Conservation (phyloP, 2,888 invertebrate genomes). For the Drosophila putrida region DNA sequence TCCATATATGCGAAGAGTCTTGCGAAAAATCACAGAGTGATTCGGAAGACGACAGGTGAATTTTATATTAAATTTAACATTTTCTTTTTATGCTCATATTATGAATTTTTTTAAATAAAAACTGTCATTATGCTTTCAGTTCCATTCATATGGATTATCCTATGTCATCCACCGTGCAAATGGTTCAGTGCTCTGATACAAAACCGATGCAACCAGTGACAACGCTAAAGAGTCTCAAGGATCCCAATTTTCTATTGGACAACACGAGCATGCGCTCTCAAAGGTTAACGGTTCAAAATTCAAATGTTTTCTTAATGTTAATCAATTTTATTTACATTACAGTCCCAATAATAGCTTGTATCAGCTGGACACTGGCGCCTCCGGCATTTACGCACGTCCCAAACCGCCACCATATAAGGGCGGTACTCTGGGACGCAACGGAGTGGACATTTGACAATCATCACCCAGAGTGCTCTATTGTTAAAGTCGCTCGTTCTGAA, state of each 20-base stretch:
- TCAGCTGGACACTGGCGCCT: slow-evolving; percentile 86
- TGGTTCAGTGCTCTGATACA: slow-evolving; percentile 88
- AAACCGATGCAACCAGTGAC: slow-evolving; percentile 87
- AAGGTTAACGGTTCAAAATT: slow-evolving; percentile 67
- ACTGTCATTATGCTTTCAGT: slow-evolving; percentile 33
- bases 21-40: slow-evolving; percentile 59
- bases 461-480: slow-evolving; percentile 85
- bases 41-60: slow-evolving; percentile 71
- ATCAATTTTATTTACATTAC: slow-evolving; percentile 23
- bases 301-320: background rate
- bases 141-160: slow-evolving; percentile 75
- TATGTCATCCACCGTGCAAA: slow-evolving; percentile 87
- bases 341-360: slow-evolving; percentile 88
- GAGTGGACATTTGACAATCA: slow-evolving; percentile 85
- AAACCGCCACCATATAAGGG: slow-evolving; percentile 85
- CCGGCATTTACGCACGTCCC: slow-evolving; percentile 84
- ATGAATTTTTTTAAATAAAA: background rate
- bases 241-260: slow-evolving; percentile 85
- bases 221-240: slow-evolving; percentile 88
- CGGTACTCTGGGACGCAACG: slow-evolving; percentile 77
- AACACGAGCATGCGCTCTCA: slow-evolving; percentile 84
- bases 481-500: slow-evolving; percentile 55
- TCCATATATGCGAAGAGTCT: slow-evolving; percentile 89
- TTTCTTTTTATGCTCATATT: no score
- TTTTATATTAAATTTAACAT: slow-evolving; percentile 20